Evolutionary conservation across 2,113 vertebrate genomes (phyloP).

Genomic region (Vicugna pacos): DNA sequence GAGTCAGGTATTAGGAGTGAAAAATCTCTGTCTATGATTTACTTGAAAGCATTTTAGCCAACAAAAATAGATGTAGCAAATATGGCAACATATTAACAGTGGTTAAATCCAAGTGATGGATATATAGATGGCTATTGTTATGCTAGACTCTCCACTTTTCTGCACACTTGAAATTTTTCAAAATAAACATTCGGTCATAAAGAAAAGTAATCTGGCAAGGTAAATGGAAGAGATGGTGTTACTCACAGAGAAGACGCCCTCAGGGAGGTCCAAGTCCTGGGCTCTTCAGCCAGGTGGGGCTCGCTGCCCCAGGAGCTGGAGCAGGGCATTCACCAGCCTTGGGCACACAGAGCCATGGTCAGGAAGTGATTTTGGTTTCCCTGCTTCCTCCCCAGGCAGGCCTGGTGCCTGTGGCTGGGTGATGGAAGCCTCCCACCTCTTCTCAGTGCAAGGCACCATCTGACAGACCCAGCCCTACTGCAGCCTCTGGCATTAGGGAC

Average conservation of each 20-base stretch:
- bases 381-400: slow-evolving; percentile 37
- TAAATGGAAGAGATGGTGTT: background rate
- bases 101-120: background rate
- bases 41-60: slow-evolving; percentile 21
- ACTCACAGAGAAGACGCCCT: slow-evolving; percentile 67
- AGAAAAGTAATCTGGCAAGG: background rate
- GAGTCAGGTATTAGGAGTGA: background rate
- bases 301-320: background rate
- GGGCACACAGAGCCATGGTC: background rate
- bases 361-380: slow-evolving; percentile 70
- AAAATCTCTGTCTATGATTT: background rate
- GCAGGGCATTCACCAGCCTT: background rate
- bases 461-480: slow-evolving; percentile 1
- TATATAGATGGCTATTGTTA: background rate
- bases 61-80: slow-evolving; percentile 45
- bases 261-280: background rate
- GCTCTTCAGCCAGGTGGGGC: background rate
- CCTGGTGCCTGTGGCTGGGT: background rate
- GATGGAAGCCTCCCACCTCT: background rate
- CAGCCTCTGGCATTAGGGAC: background rate
- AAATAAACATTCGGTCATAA: background rate
- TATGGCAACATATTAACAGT: background rate
- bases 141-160: background rate
- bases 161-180: background rate
- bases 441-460: slow-evolving; percentile 11